These are phyloP conservation scores for Drosophila pruinosa DNA, from an alignment of 1,140 invertebrate genomes.

Conservation along the genomic window DNA sequence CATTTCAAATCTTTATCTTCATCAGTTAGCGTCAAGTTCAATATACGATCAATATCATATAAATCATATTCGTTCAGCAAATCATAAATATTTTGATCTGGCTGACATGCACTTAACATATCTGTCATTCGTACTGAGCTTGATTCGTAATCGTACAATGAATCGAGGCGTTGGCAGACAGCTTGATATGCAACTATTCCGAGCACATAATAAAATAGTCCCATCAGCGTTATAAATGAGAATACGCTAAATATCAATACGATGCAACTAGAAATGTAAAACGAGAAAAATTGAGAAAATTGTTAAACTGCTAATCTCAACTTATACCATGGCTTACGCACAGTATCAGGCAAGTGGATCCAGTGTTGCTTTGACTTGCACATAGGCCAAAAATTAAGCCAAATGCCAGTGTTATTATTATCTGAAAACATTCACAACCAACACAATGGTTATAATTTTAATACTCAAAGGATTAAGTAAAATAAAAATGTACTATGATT, in stretches of 20 bases:
- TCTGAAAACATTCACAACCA: too few species aligned
- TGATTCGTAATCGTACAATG: not conserved
- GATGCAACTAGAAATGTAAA: not conserved
- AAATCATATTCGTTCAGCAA: not conserved
- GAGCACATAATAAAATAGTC: not conserved
- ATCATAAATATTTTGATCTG: not conserved
- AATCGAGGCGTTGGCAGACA: not conserved
- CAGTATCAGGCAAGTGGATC: not conserved
- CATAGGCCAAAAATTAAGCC: not conserved
- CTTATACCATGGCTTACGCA: not conserved
- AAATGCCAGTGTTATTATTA: not conserved
- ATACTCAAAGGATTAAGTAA: too few species aligned
- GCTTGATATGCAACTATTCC: not conserved
- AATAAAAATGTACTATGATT: too few species aligned
- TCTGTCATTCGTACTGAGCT: not conserved
- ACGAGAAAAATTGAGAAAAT: not conserved
- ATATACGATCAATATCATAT: not conserved
- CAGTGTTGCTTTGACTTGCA: not conserved
- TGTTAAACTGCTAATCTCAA: not conserved
- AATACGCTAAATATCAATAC: not conserved
- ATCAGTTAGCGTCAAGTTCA: not conserved
- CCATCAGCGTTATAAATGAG: not conserved
- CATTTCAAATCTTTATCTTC: not conserved
- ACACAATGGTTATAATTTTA: too few species aligned
- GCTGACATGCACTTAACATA: not conserved